Evolutionary conservation across 2,797 vertebrate genomes (phyloP).

Genomic region (Tragopan temminckii): DNA sequence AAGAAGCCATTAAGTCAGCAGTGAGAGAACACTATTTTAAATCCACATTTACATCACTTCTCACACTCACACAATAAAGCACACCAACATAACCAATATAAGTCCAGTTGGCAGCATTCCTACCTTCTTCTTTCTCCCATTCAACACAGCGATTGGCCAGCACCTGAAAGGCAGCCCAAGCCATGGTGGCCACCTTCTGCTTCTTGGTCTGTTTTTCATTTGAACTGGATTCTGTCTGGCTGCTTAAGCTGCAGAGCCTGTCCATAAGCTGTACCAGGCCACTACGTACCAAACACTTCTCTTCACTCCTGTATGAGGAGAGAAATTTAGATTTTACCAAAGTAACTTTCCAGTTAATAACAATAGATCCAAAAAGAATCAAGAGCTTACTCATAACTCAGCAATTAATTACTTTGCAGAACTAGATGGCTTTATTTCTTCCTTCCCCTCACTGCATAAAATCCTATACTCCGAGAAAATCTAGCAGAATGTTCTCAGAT

Average conservation of each 20-base stretch:
- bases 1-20: not conserved
- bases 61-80: not conserved
- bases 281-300: conserved; percentile 96
- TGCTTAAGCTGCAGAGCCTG: conserved; percentile 94
- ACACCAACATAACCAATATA: rapidly evolving
- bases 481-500: not conserved
- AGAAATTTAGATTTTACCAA: not conserved
- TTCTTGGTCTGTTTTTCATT: conserved; percentile 98
- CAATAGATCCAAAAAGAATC: not conserved
- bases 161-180: conserved; percentile 99
- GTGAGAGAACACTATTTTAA: not conserved
- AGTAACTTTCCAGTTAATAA: not conserved
- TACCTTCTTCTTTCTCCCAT: conserved; percentile 99
- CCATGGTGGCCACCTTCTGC: conserved; percentile 98
- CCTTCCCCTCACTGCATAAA: not conserved
- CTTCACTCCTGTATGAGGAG: conserved; percentile 89
- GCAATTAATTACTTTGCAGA: not conserved
- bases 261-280: conserved; percentile 98
- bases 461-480: not conserved
- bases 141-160: conserved; percentile 98
- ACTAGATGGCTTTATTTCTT: not conserved
- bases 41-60: not conserved
- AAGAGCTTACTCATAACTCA: not conserved
- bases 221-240: conserved; percentile 94
- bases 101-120: not conserved